phyloP scores from a whole-genome alignment of 2,113 vertebrate genomes.

The Forbesichthys agassizii region DNA sequence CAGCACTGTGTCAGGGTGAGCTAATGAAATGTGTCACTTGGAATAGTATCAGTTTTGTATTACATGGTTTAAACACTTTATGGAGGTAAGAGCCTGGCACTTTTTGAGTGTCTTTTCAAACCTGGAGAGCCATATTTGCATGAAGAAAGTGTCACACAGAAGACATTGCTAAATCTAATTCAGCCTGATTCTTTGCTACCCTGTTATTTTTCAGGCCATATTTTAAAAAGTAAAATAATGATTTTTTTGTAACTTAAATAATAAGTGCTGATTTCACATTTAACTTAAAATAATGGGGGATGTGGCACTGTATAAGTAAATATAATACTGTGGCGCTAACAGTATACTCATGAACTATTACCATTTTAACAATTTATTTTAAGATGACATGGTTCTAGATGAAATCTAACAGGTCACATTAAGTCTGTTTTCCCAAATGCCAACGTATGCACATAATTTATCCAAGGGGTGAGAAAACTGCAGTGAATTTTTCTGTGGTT shows the following conservation, averaged over 20 bases:
- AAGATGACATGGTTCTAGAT: no score
- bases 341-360: not conserved
- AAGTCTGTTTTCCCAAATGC: constrained; percentile 4
- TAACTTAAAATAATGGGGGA: not conserved
- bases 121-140: constrained; percentile 15
- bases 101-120: not conserved
- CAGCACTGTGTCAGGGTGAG: constrained; percentile 42
- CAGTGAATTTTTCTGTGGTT: constrained; percentile 16
- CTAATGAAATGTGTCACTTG: constrained; percentile 53
- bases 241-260: not conserved
- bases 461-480: constrained; percentile 6
- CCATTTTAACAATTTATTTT: not conserved
- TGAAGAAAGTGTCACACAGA: constrained; percentile 1
- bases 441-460: constrained; percentile 8
- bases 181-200: not conserved
- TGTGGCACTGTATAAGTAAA: not conserved
- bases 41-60: constrained; percentile 28
- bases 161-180: constrained; percentile 9
- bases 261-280: not conserved
- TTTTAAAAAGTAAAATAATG: not conserved
- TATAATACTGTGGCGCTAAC: not conserved
- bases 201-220: constrained; percentile 5
- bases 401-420: constrained; percentile 3
- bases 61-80: constrained; percentile 30
- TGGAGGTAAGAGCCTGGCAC: constrained; percentile 18